Evolutionary conservation across 2,888 invertebrate species (phyloP), one percentile per base, ranked within the genome.

Genomic region (Laothoe populi): DNA sequence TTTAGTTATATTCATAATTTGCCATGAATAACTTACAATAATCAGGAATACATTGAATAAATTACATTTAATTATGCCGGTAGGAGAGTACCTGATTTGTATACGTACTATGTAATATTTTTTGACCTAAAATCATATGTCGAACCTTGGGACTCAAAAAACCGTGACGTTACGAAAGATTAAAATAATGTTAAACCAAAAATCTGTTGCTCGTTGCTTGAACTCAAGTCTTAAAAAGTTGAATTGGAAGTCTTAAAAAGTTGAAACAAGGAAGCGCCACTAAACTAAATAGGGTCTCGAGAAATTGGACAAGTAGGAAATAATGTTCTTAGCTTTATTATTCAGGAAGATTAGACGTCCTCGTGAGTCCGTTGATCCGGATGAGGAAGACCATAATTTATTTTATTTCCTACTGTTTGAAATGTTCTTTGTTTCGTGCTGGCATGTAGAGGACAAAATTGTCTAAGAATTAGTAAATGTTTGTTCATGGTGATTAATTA

Each of bases 291-390:
- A 60, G 26, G 13, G 21, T 49, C 23, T 60, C 16, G 26, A 49
- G 60, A 42, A 48, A 62, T 66, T 62, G 70, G 73, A 70, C 71
- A 69, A 69, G 63, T 70, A 75, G 77, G 74, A 75, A 76, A 48
- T 65, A 61, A 61, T 53, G 35, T 49, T 21, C 40, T 46, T 24
- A 57, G 58, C 61, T 65, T n/a, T 70, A 74, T 70, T 70, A 75
- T 70, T 69, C 75, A 82, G 82, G 83, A 84, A 85, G 81, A 75
- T 72, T 63, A 65, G 63, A 63, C 67, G 83, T 71, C 86, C 86
- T 86, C 75, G 81, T 60, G 66, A 68, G 62, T 62, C 60, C 62
- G 45, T 66, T 72, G 71, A 75, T 79, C 81, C 80, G 81, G 73
- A 81, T 76, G 68, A 86, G 84, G 86, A 86, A 86, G 82, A 77